Conservation (phyloP, 2,888 invertebrate species). For the Eristalis arbustorum region DNA sequence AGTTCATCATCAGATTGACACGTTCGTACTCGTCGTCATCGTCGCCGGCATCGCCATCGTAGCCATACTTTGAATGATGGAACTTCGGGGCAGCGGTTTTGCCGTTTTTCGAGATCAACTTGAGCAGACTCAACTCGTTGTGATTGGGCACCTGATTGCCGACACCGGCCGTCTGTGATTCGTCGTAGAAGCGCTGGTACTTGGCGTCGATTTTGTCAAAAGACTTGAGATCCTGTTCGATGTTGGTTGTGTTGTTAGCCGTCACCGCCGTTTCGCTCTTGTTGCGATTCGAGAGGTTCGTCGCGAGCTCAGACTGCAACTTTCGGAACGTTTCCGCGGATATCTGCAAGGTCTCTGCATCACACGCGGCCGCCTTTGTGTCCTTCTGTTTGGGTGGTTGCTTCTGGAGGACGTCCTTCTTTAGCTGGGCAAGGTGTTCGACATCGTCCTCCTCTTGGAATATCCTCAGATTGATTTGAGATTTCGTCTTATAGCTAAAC, state of each 20-base stretch:
- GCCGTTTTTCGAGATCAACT: conserved; percentile 56
- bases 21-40: conserved; percentile 59
- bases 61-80: conserved; percentile 53
- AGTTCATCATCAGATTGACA: conserved; percentile 65
- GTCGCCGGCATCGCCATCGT: conserved; percentile 39
- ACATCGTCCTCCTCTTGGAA: conserved; percentile 74
- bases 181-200: conserved; percentile 58
- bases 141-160: conserved; percentile 12
- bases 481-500: conserved; percentile 91
- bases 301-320: conserved; percentile 46
- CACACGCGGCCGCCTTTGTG: not conserved
- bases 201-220: conserved; percentile 56
- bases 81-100: conserved; percentile 37
- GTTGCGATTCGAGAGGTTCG: conserved; percentile 47
- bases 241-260: conserved; percentile 11
- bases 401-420: conserved; percentile 1
- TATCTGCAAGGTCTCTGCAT: conserved; percentile 18
- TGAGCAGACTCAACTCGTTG: conserved; percentile 42
- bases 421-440: not conserved
- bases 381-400: conserved; percentile 22
- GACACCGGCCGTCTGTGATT: conserved; percentile 1
- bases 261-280: conserved; percentile 13
- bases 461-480: conserved; percentile 86
- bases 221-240: conserved; percentile 26
- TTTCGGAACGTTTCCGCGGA: conserved; percentile 77